Evolutionary conservation across 2,113 vertebrate genomes (phyloP).

Genomic region (Sander lucioperca): DNA sequence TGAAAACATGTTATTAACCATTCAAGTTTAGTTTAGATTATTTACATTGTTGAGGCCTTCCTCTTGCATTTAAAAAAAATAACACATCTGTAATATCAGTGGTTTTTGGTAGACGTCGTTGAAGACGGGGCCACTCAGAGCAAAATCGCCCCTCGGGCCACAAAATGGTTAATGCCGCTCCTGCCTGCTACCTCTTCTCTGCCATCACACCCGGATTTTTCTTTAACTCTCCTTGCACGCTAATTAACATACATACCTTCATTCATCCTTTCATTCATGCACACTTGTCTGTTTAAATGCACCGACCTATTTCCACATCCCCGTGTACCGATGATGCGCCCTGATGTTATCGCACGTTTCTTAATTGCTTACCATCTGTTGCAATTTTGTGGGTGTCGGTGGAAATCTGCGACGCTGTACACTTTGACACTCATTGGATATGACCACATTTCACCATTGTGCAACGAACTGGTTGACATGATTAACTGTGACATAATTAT

Average conservation of each 20-base stretch:
- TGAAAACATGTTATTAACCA: no score
- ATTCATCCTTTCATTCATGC: background rate
- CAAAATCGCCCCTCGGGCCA: background rate
- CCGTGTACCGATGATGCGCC: background rate
- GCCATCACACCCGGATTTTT: background rate
- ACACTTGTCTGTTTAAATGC: background rate
- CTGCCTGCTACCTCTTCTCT: background rate
- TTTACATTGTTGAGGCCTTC: background rate
- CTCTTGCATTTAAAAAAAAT: background rate
- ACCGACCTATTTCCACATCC: background rate
- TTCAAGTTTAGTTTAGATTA: background rate
- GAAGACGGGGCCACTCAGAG: background rate
- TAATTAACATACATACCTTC: background rate
- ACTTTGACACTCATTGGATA: background rate
- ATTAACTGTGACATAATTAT: background rate
- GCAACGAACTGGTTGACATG: background rate
- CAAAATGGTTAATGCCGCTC: background rate
- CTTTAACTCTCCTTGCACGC: background rate
- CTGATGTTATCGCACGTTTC: constrained; percentile 23
- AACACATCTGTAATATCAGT: background rate
- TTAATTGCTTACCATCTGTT: constrained; percentile 56
- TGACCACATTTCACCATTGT: background rate
- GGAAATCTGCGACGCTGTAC: background rate
- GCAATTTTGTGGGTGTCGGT: background rate
- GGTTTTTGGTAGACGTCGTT: background rate